These are phyloP conservation scores for Spinibarbus caldwelli DNA, from an alignment of 2,797 vertebrate genomes.

Conservation along the genomic window DNA sequence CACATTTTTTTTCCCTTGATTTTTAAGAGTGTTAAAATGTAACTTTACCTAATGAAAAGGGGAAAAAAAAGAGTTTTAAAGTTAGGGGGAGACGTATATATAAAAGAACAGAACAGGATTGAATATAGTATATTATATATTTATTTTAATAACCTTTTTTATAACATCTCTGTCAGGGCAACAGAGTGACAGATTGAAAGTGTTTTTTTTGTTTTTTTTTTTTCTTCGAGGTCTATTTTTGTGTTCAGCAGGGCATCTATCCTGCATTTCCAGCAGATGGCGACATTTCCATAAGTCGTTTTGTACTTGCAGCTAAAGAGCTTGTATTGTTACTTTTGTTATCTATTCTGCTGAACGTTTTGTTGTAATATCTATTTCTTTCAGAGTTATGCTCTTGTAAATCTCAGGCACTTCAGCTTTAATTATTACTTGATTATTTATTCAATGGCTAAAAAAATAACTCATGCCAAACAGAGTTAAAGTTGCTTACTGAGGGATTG, in stretches of 20 bases:
- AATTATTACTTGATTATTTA: background rate
- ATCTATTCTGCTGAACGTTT: background rate
- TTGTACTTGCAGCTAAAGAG: background rate
- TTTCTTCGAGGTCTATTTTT: background rate
- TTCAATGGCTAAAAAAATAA: background rate
- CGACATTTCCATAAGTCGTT: slow-evolving; percentile 44
- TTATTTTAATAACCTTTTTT: no score
- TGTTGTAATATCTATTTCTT: background rate
- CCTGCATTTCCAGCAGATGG: slow-evolving; percentile 70
- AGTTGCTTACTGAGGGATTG: background rate
- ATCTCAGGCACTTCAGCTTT: background rate
- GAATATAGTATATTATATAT: background rate
- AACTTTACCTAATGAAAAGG: no score
- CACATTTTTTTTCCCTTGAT: no score
- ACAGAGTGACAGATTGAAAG: no score
- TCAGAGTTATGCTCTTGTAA: background rate
- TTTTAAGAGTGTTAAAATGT: background rate
- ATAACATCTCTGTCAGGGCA: no score
- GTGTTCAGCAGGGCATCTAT: background rate
- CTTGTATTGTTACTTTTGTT: background rate
- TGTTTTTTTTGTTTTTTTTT: fast-evolving
- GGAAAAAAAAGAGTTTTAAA: background rate
- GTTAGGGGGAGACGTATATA: background rate
- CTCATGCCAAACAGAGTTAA: background rate
- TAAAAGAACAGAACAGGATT: background rate